These are phyloP conservation scores for Diabrotica undecimpunctata DNA, from an alignment of 1,140 invertebrate species.

Conservation along the genomic window DNA sequence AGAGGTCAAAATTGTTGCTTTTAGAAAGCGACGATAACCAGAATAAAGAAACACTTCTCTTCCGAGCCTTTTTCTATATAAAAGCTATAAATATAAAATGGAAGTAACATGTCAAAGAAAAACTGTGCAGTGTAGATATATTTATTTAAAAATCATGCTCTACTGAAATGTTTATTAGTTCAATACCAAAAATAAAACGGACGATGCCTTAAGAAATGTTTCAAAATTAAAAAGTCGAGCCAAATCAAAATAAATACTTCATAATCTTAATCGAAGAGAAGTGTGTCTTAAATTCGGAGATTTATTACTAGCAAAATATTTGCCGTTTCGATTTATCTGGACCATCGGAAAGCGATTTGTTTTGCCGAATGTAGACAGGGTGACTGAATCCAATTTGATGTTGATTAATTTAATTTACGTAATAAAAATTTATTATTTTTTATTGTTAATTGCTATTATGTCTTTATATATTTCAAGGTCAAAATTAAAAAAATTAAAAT, in stretches of 20 bases:
- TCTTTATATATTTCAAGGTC: too few species aligned
- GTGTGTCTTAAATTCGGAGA: slow-evolving; percentile 17
- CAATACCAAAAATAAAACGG: slow-evolving; percentile 36
- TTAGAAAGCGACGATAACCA: neutral
- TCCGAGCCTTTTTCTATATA: slow-evolving; percentile 9
- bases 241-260: slow-evolving; percentile 39
- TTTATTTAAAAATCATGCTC: slow-evolving; percentile 41
- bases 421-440: too few species aligned
- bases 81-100: slow-evolving; percentile 29
- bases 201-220: slow-evolving; percentile 26
- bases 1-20: neutral
- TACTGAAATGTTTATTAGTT: slow-evolving; percentile 42
- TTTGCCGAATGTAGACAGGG: neutral
- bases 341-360: slow-evolving; percentile 3
- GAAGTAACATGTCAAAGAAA: slow-evolving; percentile 29
- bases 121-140: slow-evolving; percentile 31
- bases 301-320: slow-evolving; percentile 24
- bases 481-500: too few species aligned
- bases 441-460: too few species aligned
- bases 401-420: too few species aligned
- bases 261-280: slow-evolving; percentile 34
- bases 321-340: slow-evolving; percentile 14
- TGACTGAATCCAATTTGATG: neutral
- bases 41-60: slow-evolving; percentile 2
- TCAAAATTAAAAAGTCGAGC: slow-evolving; percentile 38